Evolutionary conservation across 2,888 invertebrate species (phyloP), one percentile per base, ranked within the genome.

Genomic region (Erynnis tages): DNA sequence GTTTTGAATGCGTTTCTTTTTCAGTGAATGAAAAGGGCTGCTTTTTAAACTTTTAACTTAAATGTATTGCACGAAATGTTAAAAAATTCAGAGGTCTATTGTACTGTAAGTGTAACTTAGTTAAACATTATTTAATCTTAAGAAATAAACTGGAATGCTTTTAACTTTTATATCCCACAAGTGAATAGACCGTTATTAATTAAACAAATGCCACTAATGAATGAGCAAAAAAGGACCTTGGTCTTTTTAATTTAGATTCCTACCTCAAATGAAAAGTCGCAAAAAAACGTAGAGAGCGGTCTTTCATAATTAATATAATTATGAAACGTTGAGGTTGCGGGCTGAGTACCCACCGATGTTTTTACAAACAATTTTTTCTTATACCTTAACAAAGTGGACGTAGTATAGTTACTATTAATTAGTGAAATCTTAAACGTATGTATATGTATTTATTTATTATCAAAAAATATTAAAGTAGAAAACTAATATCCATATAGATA

Each of bases 121-220:
- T n/a, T n/a, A n/a, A n/a, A n/a, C n/a, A n/a, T n/a, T 34, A 34
- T 34, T 34, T 34, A 14, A 34, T 34, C 8, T n/a, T 4, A 34
- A 16, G 17, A 34, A 34, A 5, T 16, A 34, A 32, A 34, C 16
- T 23, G 23, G 32, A 40, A 11, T 40, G 11, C 32, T 32, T 34
- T 25, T 41, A 13, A 29, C 16, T 49, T 34, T 11, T 34, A 34
- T 49, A 32, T 41, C 21, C 13, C 41, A 19, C 35, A 27, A 43
- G 27, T 50, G 35, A 50, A 50, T 50, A 14, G 43, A 19, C 34
- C 34, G 43, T 50, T 43, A 50, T 50, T 43, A 50, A 50, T 50
- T 43, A 41, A 50, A 50, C 50, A 50, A 50, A 50, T 50, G 25
- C 50, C 34, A 35, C 50, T 50, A 50, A 50, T 50, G 50, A 50